Conservation (phyloP, 2,888 invertebrate genomes). For the Leptodirus hochenwartii region DNA sequence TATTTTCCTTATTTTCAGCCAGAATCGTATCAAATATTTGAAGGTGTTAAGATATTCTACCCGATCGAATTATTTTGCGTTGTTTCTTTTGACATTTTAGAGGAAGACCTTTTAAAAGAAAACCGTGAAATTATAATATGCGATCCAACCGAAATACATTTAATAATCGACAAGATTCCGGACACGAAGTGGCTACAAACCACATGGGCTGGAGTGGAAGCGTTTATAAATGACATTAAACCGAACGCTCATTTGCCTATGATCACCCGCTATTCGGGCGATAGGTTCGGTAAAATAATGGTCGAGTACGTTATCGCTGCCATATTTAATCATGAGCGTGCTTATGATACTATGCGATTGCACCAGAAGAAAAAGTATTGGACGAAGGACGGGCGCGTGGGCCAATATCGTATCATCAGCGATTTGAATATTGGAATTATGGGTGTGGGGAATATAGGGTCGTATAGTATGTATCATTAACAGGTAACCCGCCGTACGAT, state of each 20-base stretch:
- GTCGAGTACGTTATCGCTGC: constrained; percentile 31
- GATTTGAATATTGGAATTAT: constrained; percentile 33
- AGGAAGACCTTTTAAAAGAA: no score
- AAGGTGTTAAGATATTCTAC: no score
- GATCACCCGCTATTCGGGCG: constrained; percentile 27
- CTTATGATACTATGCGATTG: constrained; percentile 22
- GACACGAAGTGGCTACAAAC: constrained; percentile 29
- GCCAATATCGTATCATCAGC: constrained; percentile 22
- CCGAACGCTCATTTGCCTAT: constrained; percentile 17
- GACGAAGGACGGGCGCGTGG: constrained; percentile 22
- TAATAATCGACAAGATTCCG: constrained; percentile 23
- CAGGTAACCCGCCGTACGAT: constrained; percentile 8
- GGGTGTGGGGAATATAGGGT: constrained; percentile 34
- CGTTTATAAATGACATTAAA: constrained; percentile 17
- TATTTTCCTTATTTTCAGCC: no score
- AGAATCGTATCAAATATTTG: no score
- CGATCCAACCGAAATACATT: no score
- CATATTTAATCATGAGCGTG: constrained; percentile 30
- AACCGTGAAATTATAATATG: no score
- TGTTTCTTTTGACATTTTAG: no score
- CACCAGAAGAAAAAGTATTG: constrained; percentile 23
- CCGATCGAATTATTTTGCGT: no score
- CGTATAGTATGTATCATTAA: constrained; percentile 23
- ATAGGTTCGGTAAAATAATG: constrained; percentile 29
- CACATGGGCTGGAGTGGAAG: constrained; percentile 30